Conservation (phyloP, 2,797 vertebrate species). For the Vespertilio murinus region DNA sequence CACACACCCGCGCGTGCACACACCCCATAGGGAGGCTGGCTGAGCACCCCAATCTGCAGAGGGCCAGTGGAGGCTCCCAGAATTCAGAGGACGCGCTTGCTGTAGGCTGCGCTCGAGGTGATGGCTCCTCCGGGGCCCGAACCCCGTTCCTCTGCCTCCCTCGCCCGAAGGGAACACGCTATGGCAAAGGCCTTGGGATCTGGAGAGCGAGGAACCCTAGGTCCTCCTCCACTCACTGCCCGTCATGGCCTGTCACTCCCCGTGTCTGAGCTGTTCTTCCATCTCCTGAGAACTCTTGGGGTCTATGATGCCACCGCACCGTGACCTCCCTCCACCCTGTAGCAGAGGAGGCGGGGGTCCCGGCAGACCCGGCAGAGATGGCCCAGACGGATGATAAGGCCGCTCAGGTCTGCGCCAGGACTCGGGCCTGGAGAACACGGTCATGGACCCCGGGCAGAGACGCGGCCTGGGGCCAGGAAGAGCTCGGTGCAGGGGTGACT, state of each 20-base stretch:
- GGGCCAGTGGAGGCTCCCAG: background rate
- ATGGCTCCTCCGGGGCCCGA: background rate
- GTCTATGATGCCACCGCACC: background rate
- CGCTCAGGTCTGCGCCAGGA: background rate
- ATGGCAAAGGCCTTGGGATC: background rate
- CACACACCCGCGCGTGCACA: background rate
- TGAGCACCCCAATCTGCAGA: background rate
- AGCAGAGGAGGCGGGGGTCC: background rate
- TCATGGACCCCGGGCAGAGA: background rate
- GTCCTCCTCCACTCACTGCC: background rate
- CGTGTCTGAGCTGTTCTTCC: background rate
- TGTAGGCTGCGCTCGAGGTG: background rate
- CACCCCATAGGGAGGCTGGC: background rate
- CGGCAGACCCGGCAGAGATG: background rate
- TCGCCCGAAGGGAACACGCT: background rate
- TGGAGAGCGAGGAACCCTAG: background rate
- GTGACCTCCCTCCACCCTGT: background rate
- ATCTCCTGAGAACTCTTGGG: background rate
- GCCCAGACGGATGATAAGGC: background rate
- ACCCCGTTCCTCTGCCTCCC: background rate
- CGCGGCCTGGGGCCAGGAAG: background rate
- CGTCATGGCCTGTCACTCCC: background rate
- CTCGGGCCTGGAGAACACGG: background rate
- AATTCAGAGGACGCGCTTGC: background rate
- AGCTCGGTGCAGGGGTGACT: background rate